phyloP scores from a whole-genome alignment of 2,888 invertebrate species.

The Yponomeuta sedellus region DNA sequence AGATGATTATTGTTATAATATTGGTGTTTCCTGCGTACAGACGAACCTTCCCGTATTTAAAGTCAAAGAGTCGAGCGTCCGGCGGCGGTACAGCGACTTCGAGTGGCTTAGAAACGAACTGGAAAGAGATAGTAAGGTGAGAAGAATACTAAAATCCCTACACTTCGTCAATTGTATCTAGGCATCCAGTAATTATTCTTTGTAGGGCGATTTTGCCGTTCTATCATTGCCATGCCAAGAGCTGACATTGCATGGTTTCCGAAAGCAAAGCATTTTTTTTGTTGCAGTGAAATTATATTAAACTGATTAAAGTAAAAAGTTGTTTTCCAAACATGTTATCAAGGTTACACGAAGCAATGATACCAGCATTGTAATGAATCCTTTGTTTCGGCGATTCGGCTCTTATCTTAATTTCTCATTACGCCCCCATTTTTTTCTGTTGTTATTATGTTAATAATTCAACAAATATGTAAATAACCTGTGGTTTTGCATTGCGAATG shows the following conservation, averaged over 20 bases:
- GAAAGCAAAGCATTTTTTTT: too few species aligned
- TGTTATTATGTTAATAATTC: neutral
- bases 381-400: slow-evolving; percentile 5
- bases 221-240: too few species aligned
- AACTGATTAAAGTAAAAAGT: slow-evolving; percentile 21
- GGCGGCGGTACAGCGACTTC: slow-evolving; percentile 99
- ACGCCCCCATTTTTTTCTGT: slow-evolving; percentile 7
- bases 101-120: slow-evolving; percentile 99
- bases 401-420: slow-evolving; percentile 7
- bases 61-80: slow-evolving; percentile 98
- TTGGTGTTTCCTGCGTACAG: slow-evolving; percentile 78
- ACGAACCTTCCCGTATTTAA: slow-evolving; percentile 99
- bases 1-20: slow-evolving; percentile 3
- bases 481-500: neutral
- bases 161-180: too few species aligned
- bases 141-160: slow-evolving; percentile 19
- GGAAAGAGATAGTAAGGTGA: slow-evolving; percentile 98
- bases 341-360: slow-evolving; percentile 9
- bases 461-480: neutral
- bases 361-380: slow-evolving; percentile 1
- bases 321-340: slow-evolving; percentile 14
- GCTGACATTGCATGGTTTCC: too few species aligned
- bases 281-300: slow-evolving; percentile 18
- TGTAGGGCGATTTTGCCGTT: too few species aligned
- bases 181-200: too few species aligned